Evolutionary conservation across 2,113 vertebrate species (phyloP).

Genomic region (Apteryx mantelli): DNA sequence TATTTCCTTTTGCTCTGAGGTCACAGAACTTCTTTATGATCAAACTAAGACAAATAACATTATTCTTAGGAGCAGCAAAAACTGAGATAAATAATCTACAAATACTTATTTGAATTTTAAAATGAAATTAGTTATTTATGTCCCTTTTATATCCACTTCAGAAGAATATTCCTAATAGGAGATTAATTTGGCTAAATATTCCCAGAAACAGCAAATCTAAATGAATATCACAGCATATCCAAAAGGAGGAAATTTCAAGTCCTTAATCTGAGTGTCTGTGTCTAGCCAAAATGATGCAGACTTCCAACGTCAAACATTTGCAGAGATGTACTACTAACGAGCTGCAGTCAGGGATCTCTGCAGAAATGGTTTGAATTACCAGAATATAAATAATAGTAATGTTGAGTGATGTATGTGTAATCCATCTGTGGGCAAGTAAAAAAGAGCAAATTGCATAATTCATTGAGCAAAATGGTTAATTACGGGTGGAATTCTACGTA

Average conservation of each 20-base stretch:
- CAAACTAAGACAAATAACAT: neutral
- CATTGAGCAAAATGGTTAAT: neutral
- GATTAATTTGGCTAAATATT: neutral
- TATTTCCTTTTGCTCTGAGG: neutral
- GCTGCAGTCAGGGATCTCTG: neutral
- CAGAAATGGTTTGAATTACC: neutral
- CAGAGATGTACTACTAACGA: neutral
- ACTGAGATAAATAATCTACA: neutral
- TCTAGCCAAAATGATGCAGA: conserved; percentile 51
- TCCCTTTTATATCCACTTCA: neutral
- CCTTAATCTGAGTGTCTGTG: neutral
- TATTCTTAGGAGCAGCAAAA: neutral
- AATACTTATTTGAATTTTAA: neutral
- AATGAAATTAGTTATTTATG: neutral
- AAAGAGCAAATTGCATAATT: neutral
- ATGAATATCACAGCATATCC: neutral
- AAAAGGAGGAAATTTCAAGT: neutral
- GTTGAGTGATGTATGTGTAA: neutral
- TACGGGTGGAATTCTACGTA: neutral
- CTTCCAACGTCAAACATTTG: neutral
- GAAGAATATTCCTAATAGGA: neutral
- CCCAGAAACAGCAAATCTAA: neutral
- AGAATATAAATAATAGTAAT: neutral
- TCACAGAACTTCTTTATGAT: neutral
- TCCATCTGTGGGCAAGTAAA: neutral